Evolutionary conservation across 2,113 vertebrate genomes (phyloP), one percentile per base, ranked within the genome.

Genomic region (Aphyosemion australe): DNA sequence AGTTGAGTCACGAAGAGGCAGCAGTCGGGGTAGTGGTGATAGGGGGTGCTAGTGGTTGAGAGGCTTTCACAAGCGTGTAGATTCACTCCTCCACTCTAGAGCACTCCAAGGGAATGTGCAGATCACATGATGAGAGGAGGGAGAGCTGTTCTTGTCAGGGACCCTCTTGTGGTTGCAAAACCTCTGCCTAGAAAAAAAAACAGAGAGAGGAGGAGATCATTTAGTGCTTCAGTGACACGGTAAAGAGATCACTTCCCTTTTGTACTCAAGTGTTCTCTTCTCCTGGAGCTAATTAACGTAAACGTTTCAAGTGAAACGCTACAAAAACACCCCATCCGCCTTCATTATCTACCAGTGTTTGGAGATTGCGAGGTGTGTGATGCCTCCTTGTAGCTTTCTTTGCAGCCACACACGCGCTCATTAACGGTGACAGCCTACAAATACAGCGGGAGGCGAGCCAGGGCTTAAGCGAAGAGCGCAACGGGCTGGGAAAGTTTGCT

Each of bases 261-360:
- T 83, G 63, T 77, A 66, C 77, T 78, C 56, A 80, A 74, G 78
- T 51, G 59, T 72, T 77, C 65, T 75, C 76, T 82, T 80, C 78
- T 77, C 79, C 70, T 83, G 76, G 87, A 56, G 47, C 81, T 88
- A 91, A 89, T 91, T 87, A 89, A 88, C 82, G 80, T 70, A 69
- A 86, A 84, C 80, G 83, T 86, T 78, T 89, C 69, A 66, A 79
- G 69, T 82, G 78, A 86, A 86, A 83, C 67, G 71, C 66, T 76
- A 83, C 72, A 78, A 81, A 89, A 91, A 86, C 85, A 88, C 54
- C 72, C 80, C 71, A 69, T 86, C 78, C 61, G 45, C 83, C 75
- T 82, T 89, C 84, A 91, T 92, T 86, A 90, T 83, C 85, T 81
- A 87, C 84, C 82, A 79, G 70, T 72, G 76, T 82, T 74, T 85